Conservation (phyloP, 2,797 vertebrate species). For the Scyliorhinus canicula region DNA sequence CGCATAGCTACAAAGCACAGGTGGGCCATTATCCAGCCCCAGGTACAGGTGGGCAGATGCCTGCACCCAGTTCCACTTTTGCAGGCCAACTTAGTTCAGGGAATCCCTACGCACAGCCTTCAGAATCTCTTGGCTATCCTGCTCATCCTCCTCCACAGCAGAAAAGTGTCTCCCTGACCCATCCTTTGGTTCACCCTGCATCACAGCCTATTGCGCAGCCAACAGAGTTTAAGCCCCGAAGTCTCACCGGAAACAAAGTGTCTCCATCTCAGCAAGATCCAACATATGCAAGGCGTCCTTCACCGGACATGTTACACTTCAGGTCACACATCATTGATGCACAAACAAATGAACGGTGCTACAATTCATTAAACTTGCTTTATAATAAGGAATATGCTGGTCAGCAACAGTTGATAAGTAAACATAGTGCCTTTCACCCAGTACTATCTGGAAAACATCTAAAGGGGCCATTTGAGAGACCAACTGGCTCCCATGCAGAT, state of each 20-base stretch:
- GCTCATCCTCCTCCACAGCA: not conserved
- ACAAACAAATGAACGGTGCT: not conserved
- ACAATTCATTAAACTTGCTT: not conserved
- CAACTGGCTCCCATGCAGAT: not conserved
- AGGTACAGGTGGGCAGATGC: not conserved
- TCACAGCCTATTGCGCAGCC: not conserved
- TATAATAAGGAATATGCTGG: not conserved
- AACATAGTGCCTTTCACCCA: slow-evolving; percentile 49
- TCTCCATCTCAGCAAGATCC: not conserved
- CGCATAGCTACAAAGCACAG: not conserved
- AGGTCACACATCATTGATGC: not conserved
- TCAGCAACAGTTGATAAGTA: slow-evolving; percentile 38
- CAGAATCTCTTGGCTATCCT: not conserved
- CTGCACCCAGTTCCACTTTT: not conserved
- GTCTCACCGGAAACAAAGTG: not conserved
- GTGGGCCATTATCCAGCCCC: not conserved
- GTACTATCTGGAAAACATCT: slow-evolving; percentile 29
- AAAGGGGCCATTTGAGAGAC: slow-evolving; percentile 16
- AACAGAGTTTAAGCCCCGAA: not conserved
- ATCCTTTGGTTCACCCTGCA: not conserved
- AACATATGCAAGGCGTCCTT: not conserved
- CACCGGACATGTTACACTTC: not conserved
- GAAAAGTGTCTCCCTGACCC: not conserved
- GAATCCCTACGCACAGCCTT: not conserved
- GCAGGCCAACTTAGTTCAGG: not conserved